These are phyloP conservation scores for Fissipunctia ypsillon DNA, from an alignment of 2,888 invertebrate species.

Conservation along the genomic window DNA sequence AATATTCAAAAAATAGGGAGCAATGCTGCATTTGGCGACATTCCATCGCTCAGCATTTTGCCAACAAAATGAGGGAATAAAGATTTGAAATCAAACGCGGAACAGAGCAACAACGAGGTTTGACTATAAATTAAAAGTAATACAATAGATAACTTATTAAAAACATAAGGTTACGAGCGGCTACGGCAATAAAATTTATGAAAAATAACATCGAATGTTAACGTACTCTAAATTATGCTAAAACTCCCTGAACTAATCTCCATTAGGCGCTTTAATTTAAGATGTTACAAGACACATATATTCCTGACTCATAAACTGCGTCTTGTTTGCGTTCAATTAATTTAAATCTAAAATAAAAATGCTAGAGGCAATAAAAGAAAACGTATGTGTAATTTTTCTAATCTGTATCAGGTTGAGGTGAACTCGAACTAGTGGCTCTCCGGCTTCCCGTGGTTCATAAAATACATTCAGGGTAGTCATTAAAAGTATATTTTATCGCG, in stretches of 20 bases:
- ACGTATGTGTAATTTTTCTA: slow-evolving; percentile 84
- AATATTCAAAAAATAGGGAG: background rate
- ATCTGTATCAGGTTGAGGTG: slow-evolving; percentile 81
- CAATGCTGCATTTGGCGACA: background rate
- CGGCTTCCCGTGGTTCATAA: slow-evolving; percentile 83
- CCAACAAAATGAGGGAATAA: background rate
- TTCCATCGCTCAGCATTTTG: background rate
- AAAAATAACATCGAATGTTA: slow-evolving; percentile 78
- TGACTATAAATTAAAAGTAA: slow-evolving; percentile 8
- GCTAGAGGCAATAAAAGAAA: slow-evolving; percentile 82
- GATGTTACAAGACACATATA: slow-evolving; percentile 77
- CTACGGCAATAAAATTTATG: slow-evolving; percentile 77
- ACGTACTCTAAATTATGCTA: slow-evolving; percentile 80
- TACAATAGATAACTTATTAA: slow-evolving; percentile 60
- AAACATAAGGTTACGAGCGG: slow-evolving; percentile 73
- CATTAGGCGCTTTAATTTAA: slow-evolving; percentile 77
- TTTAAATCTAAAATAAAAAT: slow-evolving; percentile 85
- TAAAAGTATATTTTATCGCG: slow-evolving; percentile 89
- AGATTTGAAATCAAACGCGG: background rate
- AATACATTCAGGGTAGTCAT: slow-evolving; percentile 85
- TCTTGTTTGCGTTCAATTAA: slow-evolving; percentile 88
- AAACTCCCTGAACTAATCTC: slow-evolving; percentile 76
- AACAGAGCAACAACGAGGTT: background rate
- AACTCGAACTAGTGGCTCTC: slow-evolving; percentile 69
- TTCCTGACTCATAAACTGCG: slow-evolving; percentile 79